A percentile compares a stretch with the other conserved stretches of the same genome.
Conservation (phyloP, 2,797 vertebrate genomes). For the Pseudocheirus occidentalis region DNA sequence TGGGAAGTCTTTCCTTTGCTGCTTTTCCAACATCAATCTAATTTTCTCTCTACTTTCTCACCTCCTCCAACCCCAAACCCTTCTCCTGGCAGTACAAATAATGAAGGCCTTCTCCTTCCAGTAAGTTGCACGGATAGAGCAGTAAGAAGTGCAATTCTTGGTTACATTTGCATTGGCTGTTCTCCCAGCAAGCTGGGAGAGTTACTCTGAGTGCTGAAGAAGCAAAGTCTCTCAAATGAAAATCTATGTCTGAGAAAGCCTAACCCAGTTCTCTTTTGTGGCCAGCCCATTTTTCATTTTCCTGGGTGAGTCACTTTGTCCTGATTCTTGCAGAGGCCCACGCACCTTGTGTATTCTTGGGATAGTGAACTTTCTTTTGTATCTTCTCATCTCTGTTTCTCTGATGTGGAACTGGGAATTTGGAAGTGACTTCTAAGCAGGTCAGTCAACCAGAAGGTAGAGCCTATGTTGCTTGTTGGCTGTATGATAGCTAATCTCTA, state of each 20-base stretch:
- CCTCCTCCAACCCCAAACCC: not conserved
- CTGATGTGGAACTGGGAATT: not conserved
- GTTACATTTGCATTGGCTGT: not conserved
- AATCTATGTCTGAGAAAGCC: not conserved
- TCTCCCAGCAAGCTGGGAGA: not conserved
- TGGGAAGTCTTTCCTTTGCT: not conserved
- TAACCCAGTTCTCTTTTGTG: not conserved
- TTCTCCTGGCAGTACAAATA: not conserved
- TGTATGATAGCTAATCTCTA: not conserved
- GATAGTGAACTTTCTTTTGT: not conserved
- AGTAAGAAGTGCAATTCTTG: not conserved
- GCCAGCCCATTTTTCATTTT: not conserved
- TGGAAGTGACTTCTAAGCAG: not conserved
- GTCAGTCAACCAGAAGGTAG: not conserved
- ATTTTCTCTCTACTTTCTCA: not conserved
- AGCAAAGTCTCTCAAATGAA: not conserved
- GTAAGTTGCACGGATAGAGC: not conserved
- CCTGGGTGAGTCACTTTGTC: not conserved
- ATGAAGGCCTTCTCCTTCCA: not conserved
- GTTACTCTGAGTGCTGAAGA: not conserved
- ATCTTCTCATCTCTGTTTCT: not conserved
- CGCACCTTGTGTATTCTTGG: not conserved
- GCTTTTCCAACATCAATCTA: not conserved
- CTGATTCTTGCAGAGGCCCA: not conserved
- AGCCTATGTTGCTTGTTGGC: not conserved